Evolutionary conservation across 2,888 invertebrate species (phyloP).

Genomic region (Perithous albicinctus): DNA sequence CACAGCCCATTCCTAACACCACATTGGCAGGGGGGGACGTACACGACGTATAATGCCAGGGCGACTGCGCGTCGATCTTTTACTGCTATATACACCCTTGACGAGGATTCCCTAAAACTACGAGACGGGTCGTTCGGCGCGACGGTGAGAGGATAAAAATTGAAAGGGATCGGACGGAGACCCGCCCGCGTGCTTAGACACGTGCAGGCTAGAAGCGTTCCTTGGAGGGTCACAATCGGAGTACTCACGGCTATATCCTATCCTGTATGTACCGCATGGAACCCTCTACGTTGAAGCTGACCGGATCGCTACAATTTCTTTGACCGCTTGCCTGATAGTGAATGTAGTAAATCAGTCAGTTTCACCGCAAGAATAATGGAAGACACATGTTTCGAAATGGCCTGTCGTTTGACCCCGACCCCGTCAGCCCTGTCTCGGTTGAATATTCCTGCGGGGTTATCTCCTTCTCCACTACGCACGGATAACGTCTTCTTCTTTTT

Average conservation of each 20-base stretch:
- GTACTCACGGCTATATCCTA: neutral
- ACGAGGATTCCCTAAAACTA: slow-evolving; percentile 15
- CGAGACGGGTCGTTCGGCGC: neutral
- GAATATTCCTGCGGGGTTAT: slow-evolving; percentile 15
- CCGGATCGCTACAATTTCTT: neutral
- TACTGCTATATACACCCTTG: neutral
- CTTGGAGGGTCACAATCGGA: slow-evolving; percentile 13
- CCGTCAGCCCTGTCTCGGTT: neutral
- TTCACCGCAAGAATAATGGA: neutral
- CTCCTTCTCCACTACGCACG: neutral
- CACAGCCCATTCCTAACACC: neutral
- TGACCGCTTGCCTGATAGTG: too few species aligned
- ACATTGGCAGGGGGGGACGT: neutral
- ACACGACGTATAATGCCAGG: neutral
- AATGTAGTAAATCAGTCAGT: neutral
- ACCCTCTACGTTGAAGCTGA: neutral
- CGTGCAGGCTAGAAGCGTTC: slow-evolving; percentile 5
- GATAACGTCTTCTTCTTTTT: slow-evolving; percentile 1
- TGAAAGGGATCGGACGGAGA: slow-evolving; percentile 10
- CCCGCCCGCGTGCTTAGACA: slow-evolving; percentile 20
- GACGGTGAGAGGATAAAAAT: slow-evolving; percentile 18
- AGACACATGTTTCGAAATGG: neutral
- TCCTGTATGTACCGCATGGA: neutral
- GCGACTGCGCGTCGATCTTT: slow-evolving; percentile 6
- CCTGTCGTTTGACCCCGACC: slow-evolving; percentile 12